A percentile compares a stretch with the other conserved stretches of the same genome.
phyloP scores from a whole-genome alignment of 2,888 invertebrate genomes.

The Aphodius granarius region DNA sequence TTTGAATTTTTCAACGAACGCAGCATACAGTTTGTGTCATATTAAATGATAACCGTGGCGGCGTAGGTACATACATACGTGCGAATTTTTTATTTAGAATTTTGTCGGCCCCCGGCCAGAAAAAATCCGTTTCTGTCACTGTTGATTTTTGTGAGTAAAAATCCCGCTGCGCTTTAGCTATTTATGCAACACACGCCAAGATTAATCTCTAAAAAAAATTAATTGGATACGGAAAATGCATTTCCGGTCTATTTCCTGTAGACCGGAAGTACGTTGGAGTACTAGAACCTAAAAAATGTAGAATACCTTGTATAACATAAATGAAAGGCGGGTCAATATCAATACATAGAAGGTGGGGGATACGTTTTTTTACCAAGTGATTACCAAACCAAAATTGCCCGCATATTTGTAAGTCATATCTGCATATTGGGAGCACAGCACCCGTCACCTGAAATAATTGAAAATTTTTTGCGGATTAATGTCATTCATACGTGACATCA shows the following conservation, averaged over 20 bases:
- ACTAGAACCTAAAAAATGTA: no score
- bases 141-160: background rate
- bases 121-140: background rate
- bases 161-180: background rate
- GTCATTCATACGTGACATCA: background rate
- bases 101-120: background rate
- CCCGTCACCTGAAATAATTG: constrained; percentile 7
- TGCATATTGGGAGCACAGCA: background rate
- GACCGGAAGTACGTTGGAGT: no score
- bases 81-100: background rate
- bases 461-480: constrained; percentile 10
- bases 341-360: no score
- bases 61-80: no score
- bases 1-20: background rate
- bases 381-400: background rate
- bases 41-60: background rate
- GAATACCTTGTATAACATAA: no score
- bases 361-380: no score
- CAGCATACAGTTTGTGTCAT: background rate
- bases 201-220: background rate
- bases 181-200: background rate
- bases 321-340: no score
- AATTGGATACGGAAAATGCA: background rate
- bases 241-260: no score
- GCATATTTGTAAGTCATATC: background rate